Conservation (phyloP, 2,797 vertebrate species). For the Chelonia mydas region DNA sequence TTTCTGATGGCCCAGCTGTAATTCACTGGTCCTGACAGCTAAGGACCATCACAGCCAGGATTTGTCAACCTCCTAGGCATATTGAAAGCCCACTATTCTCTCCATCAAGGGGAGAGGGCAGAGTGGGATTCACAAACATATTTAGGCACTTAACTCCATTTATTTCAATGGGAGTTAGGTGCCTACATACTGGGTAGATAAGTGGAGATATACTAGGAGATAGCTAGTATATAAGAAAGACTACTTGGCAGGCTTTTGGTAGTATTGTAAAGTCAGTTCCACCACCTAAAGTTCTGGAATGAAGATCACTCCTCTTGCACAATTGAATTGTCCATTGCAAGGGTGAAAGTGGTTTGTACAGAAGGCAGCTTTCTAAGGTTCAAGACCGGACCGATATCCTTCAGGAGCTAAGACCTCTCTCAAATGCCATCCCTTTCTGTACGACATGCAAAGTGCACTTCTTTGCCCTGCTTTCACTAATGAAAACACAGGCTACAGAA, state of each 20-base stretch:
- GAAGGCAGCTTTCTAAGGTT: neutral
- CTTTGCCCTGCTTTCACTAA: neutral
- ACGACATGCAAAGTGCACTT: neutral
- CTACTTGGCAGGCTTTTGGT: neutral
- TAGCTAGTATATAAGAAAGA: neutral
- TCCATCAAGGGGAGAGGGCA: neutral
- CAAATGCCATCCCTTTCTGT: neutral
- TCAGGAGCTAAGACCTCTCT: neutral
- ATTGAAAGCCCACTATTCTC: neutral
- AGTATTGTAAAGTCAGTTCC: neutral
- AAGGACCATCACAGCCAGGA: neutral
- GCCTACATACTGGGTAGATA: neutral
- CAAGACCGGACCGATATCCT: neutral
- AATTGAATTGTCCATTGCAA: neutral
- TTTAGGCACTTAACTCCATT: neutral
- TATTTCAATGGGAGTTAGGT: neutral
- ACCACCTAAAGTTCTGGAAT: neutral
- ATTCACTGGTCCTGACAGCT: neutral
- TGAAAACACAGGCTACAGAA: neutral
- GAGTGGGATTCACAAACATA: neutral
- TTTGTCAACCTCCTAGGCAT: neutral
- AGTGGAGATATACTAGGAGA: neutral
- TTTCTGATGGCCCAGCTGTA: neutral
- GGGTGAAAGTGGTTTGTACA: neutral
- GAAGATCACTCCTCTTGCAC: neutral